Evolutionary conservation across 2,113 vertebrate genomes (phyloP), one percentile per base, ranked within the genome.

Genomic region (Prietella phreatophila): DNA sequence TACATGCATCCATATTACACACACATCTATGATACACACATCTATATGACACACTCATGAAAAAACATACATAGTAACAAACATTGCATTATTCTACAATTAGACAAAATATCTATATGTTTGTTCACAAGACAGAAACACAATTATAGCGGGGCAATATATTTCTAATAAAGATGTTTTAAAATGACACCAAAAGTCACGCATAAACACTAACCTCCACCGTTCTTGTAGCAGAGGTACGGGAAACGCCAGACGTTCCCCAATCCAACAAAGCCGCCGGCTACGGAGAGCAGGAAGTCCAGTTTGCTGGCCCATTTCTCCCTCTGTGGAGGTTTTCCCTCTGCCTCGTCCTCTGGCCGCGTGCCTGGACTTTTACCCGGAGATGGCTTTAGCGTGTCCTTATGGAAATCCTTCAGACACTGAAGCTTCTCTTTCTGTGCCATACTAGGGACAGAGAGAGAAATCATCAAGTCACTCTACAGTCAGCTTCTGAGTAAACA

Each of bases 151-250:
- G 14, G 50, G n/a, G 7, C 22, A 83, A 65, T 5, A 14, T 50
- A 30, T 83, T 67, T 42, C 6, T n/a, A 83, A 83, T 47, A n/a
- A 75, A 58, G 14, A 60, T 22, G 17, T 69, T 17, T 36, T 15
- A 33, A 14, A 36, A 13, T 5, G 19, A 42, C 8, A 27, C 9
- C 0, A 25, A 19, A 87, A 50, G 10, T 47, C 4, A 5, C 5
- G 0, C 6, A 14, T 1, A 33, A 79, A 27, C 2, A 58, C 95
- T 95, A 89, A 99, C 98, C 98, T 96, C 98, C 98, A 92, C 98
- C 98, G 15, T 99, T 99, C 90, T 99, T 99, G 93, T 99, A 99
- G 97, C 98, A 99, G 96, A 99, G 98, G 94, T 99, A 99, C 10
- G 98, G 98, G 86, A 99, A 99, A 14, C 98, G 96, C 98, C 98